phyloP scores from a whole-genome alignment of 2,797 vertebrate genomes.

The Cyprinodon diabolis region DNA sequence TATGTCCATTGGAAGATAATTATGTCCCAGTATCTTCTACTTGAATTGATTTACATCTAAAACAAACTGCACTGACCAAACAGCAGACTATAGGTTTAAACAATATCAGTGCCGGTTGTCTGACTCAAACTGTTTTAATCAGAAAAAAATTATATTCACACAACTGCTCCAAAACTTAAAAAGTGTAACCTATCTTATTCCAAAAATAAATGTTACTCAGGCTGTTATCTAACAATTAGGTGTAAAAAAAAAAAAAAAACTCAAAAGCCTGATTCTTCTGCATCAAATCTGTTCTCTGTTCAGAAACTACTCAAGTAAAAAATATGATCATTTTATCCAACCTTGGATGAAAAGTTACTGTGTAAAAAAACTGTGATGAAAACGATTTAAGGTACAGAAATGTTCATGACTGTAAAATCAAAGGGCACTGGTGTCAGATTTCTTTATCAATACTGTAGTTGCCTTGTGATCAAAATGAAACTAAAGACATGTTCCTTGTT shows the following conservation, averaged over 20 bases:
- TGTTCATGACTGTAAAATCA: neutral
- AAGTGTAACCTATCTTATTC: neutral
- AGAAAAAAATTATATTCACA: neutral
- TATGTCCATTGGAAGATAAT: neutral
- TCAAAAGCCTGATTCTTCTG: too few species aligned
- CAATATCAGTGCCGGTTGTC: neutral
- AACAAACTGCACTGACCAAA: neutral
- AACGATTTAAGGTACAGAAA: neutral
- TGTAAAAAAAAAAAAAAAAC: too few species aligned
- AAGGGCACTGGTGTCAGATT: neutral
- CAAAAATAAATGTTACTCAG: neutral
- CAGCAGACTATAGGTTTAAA: neutral
- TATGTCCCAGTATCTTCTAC: neutral
- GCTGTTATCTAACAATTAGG: too few species aligned
- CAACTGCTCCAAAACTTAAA: neutral
- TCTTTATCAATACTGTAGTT: neutral
- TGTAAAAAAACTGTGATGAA: neutral
- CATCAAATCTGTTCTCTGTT: too few species aligned
- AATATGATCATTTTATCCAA: neutral
- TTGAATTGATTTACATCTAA: neutral
- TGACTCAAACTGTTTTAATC: neutral
- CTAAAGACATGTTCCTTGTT: neutral
- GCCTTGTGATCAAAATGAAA: neutral
- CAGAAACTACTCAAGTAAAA: too few species aligned
- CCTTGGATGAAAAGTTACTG: neutral